Evolutionary conservation across 2,797 vertebrate species (phyloP).

Genomic region (Corythornis leucogaster): DNA sequence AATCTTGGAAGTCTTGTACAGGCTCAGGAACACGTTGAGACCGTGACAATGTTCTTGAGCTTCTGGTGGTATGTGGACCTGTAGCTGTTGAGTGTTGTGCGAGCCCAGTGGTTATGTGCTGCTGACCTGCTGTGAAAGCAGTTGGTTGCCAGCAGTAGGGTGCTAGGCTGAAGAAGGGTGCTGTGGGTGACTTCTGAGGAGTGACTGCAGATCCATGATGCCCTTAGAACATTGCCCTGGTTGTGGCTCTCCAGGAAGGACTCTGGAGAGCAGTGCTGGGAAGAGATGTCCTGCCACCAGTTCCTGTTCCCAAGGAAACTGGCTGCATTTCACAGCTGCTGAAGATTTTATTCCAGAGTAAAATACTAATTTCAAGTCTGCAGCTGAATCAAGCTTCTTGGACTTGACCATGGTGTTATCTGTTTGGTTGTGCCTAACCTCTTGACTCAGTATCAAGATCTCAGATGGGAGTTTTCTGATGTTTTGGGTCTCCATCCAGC

Average conservation of each 20-base stretch:
- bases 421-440: background rate
- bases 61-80: background rate
- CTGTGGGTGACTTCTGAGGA: background rate
- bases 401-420: background rate
- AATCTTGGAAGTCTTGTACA: background rate
- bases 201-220: background rate
- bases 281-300: background rate
- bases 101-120: background rate
- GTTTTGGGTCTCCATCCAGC: background rate
- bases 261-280: background rate
- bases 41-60: background rate
- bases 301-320: background rate
- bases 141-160: background rate
- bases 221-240: background rate
- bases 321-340: background rate
- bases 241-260: background rate
- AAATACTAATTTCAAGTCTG: background rate
- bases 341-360: background rate
- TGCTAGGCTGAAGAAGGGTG: background rate
- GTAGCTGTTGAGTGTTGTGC: background rate
- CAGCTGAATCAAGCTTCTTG: background rate
- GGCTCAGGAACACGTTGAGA: background rate
- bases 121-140: background rate
- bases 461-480: background rate
- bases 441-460: background rate